These are phyloP conservation scores for Pristionchus entomophagus DNA, from an alignment of 2,888 invertebrate species.

Conservation along the genomic window DNA sequence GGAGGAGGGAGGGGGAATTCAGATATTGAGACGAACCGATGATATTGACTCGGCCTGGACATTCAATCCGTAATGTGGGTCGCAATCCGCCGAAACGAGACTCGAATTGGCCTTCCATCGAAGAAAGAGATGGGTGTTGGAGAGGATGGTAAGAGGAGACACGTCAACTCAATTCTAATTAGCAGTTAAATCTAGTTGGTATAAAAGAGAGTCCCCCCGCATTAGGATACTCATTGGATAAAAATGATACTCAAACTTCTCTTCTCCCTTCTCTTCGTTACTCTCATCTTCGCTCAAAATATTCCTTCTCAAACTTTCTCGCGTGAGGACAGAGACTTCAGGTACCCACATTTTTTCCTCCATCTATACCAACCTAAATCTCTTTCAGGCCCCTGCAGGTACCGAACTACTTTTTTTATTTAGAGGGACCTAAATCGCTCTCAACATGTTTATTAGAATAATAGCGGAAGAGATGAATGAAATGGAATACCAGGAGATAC, in stretches of 20 bases:
- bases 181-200: constrained; percentile 35
- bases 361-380: too few relatives aligned
- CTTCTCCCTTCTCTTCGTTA: constrained; percentile 7
- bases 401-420: background rate
- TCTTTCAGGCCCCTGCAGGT: constrained; percentile 68
- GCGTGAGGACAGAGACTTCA: constrained; percentile 66
- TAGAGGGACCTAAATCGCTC: too few relatives aligned
- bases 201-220: background rate
- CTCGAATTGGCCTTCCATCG: constrained; percentile 46
- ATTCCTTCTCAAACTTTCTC: constrained; percentile 62
- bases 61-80: constrained; percentile 76
- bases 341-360: too few relatives aligned
- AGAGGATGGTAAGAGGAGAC: too few relatives aligned
- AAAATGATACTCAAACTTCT: background rate
- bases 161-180: constrained; percentile 35
- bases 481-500: too few relatives aligned
- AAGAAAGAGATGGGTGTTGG: background rate
- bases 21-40: constrained; percentile 78
- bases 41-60: constrained; percentile 88
- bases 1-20: too few relatives aligned
- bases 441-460: too few relatives aligned
- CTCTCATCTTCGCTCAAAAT: background rate
- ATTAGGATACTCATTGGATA: background rate
- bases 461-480: too few relatives aligned
- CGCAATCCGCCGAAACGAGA: constrained; percentile 39